Evolutionary conservation across 1,140 invertebrate genomes (phyloP).

Genomic region (Cotesia glomerata): DNA sequence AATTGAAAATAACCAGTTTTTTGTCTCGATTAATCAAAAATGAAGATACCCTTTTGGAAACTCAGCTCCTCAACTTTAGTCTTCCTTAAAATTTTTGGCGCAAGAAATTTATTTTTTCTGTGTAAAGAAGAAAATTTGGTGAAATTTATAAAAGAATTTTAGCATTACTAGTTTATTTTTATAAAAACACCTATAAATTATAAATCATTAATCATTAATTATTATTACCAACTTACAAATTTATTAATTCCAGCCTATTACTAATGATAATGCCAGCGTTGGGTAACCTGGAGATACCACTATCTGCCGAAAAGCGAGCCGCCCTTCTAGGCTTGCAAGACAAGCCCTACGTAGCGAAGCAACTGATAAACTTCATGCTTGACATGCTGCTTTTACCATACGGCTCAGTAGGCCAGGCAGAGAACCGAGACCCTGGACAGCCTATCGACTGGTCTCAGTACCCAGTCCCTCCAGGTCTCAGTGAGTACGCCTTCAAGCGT

Average conservation of each 20-base stretch:
- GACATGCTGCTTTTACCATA: constrained; percentile 87
- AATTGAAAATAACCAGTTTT: too few relatives aligned
- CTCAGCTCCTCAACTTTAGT: too few relatives aligned
- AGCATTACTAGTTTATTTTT: too few relatives aligned
- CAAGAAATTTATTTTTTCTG: too few relatives aligned
- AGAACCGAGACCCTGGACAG: constrained; percentile 49
- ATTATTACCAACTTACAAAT: constrained; percentile 9
- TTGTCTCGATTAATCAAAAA: too few relatives aligned
- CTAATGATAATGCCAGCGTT: constrained; percentile 82
- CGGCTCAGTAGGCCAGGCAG: constrained; percentile 60
- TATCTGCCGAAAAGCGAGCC: constrained; percentile 69
- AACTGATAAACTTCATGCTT: constrained; percentile 79
- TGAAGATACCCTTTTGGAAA: too few relatives aligned
- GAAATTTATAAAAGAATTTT: too few relatives aligned
- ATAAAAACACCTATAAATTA: too few relatives aligned
- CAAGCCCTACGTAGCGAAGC: constrained; percentile 69
- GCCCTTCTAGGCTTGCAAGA: constrained; percentile 67
- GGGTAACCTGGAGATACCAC: constrained; percentile 73
- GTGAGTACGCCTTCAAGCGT: constrained; percentile 78
- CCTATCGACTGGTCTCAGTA: constrained; percentile 62
- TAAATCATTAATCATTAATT: too few relatives aligned
- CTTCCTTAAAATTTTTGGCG: too few relatives aligned
- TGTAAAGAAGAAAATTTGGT: too few relatives aligned
- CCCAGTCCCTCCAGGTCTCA: constrained; percentile 80
- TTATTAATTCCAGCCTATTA: constrained; percentile 68